phyloP scores from a whole-genome alignment of 2,797 vertebrate species.

The Erpetoichthys calabaricus region DNA sequence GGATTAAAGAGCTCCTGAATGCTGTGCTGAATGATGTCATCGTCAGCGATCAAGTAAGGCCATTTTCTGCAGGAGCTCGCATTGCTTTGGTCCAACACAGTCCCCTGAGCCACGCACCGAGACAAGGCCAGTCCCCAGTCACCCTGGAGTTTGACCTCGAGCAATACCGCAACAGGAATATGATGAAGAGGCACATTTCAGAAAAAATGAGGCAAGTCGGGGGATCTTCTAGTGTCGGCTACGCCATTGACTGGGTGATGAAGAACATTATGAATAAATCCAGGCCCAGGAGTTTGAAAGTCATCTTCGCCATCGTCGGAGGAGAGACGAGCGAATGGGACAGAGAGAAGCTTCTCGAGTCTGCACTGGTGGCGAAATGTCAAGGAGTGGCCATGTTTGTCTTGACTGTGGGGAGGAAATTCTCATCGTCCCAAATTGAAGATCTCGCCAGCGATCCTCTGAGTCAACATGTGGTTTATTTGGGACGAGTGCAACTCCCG shows the following conservation, averaged over 20 bases:
- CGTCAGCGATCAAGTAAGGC: slow-evolving; percentile 35
- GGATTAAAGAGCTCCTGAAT: slow-evolving; percentile 50
- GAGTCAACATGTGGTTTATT: slow-evolving; percentile 57
- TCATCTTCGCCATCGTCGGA: slow-evolving; percentile 50
- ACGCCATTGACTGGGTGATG: slow-evolving; percentile 48
- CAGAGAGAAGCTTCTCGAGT: slow-evolving; percentile 35
- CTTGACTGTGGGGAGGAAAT: slow-evolving; percentile 42
- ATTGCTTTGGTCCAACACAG: slow-evolving; percentile 57
- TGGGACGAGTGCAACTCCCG: slow-evolving; percentile 25
- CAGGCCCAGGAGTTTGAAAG: slow-evolving; percentile 34
- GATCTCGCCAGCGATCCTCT: slow-evolving; percentile 46
- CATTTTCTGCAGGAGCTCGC: slow-evolving; percentile 27
- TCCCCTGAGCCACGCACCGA: slow-evolving; percentile 24
- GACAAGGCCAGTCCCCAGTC: slow-evolving; percentile 22
- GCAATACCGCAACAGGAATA: slow-evolving; percentile 20
- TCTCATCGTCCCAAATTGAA: slow-evolving; percentile 42
- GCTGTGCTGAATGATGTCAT: slow-evolving; percentile 51
- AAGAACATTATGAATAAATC: slow-evolving; percentile 42
- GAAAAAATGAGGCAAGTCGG: slow-evolving; percentile 37
- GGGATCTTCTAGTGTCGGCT: slow-evolving; percentile 44
- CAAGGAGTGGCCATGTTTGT: slow-evolving; percentile 60
- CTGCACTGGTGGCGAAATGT: slow-evolving; percentile 57
- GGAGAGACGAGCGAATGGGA: slow-evolving; percentile 47
- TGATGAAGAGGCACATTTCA: slow-evolving; percentile 51
- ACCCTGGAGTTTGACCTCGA: slow-evolving; percentile 53